Evolutionary conservation across 2,888 invertebrate species (phyloP).

Genomic region (Tetranychus truncatus): DNA sequence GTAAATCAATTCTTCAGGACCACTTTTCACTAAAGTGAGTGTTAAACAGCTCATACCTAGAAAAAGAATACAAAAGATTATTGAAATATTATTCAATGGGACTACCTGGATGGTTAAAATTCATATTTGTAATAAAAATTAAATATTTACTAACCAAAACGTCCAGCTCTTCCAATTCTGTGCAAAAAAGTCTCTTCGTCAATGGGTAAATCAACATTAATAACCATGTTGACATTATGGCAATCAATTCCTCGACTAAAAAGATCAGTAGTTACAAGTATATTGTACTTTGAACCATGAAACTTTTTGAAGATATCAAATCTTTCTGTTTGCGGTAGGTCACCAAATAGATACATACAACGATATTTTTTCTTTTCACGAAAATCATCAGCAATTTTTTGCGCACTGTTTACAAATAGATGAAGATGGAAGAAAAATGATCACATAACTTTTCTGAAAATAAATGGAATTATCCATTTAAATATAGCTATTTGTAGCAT

Average conservation of each 20-base stretch:
- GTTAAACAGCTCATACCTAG: neutral
- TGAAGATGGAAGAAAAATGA: neutral
- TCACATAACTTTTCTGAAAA: too few species aligned
- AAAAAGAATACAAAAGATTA: neutral
- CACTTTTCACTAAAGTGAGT: neutral
- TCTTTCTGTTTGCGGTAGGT: constrained; percentile 57
- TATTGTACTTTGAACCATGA: constrained; percentile 58
- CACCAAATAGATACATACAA: constrained; percentile 36
- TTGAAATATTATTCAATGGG: neutral
- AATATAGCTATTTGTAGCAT: too few species aligned
- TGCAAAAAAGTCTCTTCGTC: constrained; percentile 72
- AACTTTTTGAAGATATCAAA: constrained; percentile 55
- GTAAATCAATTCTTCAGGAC: neutral
- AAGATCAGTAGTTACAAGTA: constrained; percentile 65
- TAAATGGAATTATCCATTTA: too few species aligned
- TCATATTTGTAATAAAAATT: too few species aligned
- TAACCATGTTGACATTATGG: constrained; percentile 71
- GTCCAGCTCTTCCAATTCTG: constrained; percentile 81
- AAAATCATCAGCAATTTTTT: constrained; percentile 48
- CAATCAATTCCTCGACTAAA: constrained; percentile 84
- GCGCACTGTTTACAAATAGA: neutral
- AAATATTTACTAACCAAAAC: constrained; percentile 49
- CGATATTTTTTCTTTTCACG: constrained; percentile 40
- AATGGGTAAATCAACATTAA: constrained; percentile 70
- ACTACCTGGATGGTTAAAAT: too few species aligned